These are phyloP conservation scores for Cossypha niveicapilla DNA, from an alignment of 2,797 vertebrate species.

Conservation along the genomic window DNA sequence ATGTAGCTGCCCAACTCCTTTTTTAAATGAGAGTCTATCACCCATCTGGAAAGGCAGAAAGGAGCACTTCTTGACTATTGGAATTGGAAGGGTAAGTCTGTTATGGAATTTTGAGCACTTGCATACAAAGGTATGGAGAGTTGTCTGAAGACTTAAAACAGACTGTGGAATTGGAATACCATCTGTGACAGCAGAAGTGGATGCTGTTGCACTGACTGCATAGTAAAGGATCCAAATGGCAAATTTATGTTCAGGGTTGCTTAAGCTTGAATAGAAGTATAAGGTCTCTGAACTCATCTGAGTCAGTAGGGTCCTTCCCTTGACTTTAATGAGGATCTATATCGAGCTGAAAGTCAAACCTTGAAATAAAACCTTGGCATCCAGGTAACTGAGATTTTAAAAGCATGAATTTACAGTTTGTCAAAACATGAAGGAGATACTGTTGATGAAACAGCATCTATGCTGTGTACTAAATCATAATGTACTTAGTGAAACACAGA, in stretches of 20 bases:
- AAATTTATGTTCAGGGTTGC: background rate
- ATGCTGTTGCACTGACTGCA: background rate
- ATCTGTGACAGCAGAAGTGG: background rate
- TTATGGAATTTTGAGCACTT: background rate
- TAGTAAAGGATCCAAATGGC: background rate
- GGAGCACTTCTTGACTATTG: background rate
- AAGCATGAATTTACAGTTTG: slow-evolving; percentile 24
- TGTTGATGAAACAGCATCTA: background rate
- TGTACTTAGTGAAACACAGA: background rate
- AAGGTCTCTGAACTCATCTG: background rate
- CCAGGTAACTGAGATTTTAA: background rate
- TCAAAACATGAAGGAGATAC: slow-evolving; percentile 5
- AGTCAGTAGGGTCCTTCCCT: background rate
- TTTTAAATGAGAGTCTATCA: background rate
- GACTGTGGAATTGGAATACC: background rate
- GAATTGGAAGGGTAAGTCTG: background rate
- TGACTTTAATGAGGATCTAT: background rate
- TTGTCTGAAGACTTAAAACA: background rate
- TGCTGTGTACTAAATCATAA: background rate
- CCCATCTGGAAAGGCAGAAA: background rate
- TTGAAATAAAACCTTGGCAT: slow-evolving; percentile 15
- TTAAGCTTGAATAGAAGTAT: background rate
- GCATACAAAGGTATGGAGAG: background rate
- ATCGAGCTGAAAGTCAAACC: background rate
- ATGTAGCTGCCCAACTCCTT: background rate